phyloP scores from a whole-genome alignment of 2,888 invertebrate species.

The Drosophila subsilvestris region DNA sequence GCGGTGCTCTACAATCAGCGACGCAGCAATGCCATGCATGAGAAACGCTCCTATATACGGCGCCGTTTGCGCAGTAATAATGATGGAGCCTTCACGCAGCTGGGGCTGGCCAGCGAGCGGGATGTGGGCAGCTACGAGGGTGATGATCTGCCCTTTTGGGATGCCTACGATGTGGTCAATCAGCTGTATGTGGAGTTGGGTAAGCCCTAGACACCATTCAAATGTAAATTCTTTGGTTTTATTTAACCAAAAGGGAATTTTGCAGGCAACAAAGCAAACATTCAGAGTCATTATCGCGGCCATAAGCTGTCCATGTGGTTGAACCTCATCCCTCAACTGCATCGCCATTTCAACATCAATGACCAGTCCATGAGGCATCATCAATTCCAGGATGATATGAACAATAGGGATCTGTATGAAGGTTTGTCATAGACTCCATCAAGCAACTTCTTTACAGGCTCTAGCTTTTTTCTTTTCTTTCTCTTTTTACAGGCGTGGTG shows the following conservation, averaged over 20 bases:
- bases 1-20: slow-evolving; percentile 81
- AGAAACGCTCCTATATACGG: slow-evolving; percentile 71
- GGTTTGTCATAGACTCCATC: slow-evolving; percentile 85
- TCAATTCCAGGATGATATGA: slow-evolving; percentile 91
- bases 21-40: slow-evolving; percentile 78
- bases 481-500: slow-evolving; percentile 86
- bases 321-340: slow-evolving; percentile 94
- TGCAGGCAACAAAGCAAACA: slow-evolving; percentile 89
- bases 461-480: background rate
- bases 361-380: slow-evolving; percentile 94
- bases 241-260: background rate
- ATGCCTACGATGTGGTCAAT: slow-evolving; percentile 95
- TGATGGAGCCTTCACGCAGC: slow-evolving; percentile 55
- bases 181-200: slow-evolving; percentile 93
- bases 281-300: slow-evolving; percentile 95
- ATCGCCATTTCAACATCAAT: slow-evolving; percentile 90
- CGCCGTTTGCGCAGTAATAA: slow-evolving; percentile 75
- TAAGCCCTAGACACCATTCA: slow-evolving; percentile 81
- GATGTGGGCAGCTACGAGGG: slow-evolving; percentile 66
- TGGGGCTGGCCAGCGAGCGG: slow-evolving; percentile 42
- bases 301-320: slow-evolving; percentile 97
- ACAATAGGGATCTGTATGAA: slow-evolving; percentile 87
- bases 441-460: background rate
- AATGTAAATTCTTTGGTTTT: background rate
- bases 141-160: slow-evolving; percentile 90